Percentiles rank a stretch among this genome's conserved stretches.
These are phyloP conservation scores for Aphodius granarius DNA, from an alignment of 2,888 invertebrate species.

Conservation along the genomic window DNA sequence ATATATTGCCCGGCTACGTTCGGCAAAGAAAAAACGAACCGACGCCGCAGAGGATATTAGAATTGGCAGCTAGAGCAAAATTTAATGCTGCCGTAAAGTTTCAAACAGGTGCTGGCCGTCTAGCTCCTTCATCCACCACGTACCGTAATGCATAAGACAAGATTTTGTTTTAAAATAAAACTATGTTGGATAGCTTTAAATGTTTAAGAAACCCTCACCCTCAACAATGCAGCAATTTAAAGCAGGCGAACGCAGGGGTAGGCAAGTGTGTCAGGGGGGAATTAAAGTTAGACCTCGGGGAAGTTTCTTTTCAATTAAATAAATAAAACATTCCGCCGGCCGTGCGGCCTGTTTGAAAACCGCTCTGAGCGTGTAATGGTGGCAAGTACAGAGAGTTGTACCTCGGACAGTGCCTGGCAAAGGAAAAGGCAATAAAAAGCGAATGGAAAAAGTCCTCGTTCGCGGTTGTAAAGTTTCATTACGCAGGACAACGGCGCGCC, in stretches of 20 bases:
- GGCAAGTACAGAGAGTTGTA: neutral
- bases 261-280: neutral
- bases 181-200: too few species aligned
- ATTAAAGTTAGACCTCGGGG: neutral
- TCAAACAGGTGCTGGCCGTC: neutral
- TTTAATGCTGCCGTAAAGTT: neutral
- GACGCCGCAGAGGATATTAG: neutral
- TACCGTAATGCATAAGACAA: too few species aligned
- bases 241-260: neutral
- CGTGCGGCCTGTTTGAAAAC: slow-evolving; percentile 1
- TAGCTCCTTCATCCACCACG: too few species aligned
- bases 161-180: too few species aligned
- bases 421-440: neutral
- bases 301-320: slow-evolving; percentile 3
- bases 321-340: slow-evolving; percentile 4
- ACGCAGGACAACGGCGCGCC: too few species aligned
- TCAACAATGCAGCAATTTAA: neutral
- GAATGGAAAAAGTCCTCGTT: neutral
- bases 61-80: neutral
- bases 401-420: neutral
- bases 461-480: neutral
- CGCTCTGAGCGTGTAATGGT: neutral
- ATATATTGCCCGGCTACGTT: neutral
- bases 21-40: neutral
- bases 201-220: too few species aligned